phyloP scores from a whole-genome alignment of 2,797 vertebrate genomes.

The Naso thynnoides region DNA sequence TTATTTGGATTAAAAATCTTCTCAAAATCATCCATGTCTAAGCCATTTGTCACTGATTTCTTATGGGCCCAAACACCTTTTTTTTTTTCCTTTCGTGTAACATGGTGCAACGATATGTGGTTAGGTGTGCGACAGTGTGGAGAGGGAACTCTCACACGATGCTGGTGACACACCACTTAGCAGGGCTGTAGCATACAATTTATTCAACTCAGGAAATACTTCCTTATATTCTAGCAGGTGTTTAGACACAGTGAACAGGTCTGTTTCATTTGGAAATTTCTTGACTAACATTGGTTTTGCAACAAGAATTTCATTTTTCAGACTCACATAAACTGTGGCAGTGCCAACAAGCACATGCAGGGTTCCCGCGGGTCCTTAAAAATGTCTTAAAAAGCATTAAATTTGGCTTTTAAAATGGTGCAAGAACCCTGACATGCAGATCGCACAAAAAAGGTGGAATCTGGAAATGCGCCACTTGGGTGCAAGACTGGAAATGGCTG shows the following conservation, averaged over 20 bases:
- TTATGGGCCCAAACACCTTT: not conserved
- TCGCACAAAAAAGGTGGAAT: not conserved
- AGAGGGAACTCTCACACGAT: slow-evolving; percentile 42
- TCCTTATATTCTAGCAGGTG: slow-evolving; percentile 22
- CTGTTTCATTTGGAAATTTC: slow-evolving; percentile 17
- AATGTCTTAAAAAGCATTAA: too few species aligned
- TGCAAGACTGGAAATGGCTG: not conserved
- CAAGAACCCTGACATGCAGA: too few species aligned
- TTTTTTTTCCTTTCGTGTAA: slow-evolving; percentile 15
- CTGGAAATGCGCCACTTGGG: slow-evolving; percentile 18
- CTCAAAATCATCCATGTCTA: not conserved
- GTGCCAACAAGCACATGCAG: not conserved
- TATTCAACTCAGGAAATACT: slow-evolving; percentile 22
- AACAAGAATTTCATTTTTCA: not conserved
- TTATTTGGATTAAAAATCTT: too few species aligned
- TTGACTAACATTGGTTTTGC: slow-evolving; percentile 13
- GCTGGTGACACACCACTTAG: slow-evolving; percentile 23
- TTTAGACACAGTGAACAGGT: slow-evolving; percentile 28
- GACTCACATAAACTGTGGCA: not conserved
- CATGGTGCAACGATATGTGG: slow-evolving; percentile 3
- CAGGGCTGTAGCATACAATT: slow-evolving; percentile 17
- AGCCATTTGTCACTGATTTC: not conserved
- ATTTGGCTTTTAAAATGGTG: too few species aligned
- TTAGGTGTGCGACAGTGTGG: slow-evolving; percentile 17
- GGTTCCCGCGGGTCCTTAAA: too few species aligned